Percentiles rank a stretch among this genome's conserved stretches.
Evolutionary conservation across 2,113 vertebrate genomes (phyloP).

Genomic region (Rousettus leschenaultii): DNA sequence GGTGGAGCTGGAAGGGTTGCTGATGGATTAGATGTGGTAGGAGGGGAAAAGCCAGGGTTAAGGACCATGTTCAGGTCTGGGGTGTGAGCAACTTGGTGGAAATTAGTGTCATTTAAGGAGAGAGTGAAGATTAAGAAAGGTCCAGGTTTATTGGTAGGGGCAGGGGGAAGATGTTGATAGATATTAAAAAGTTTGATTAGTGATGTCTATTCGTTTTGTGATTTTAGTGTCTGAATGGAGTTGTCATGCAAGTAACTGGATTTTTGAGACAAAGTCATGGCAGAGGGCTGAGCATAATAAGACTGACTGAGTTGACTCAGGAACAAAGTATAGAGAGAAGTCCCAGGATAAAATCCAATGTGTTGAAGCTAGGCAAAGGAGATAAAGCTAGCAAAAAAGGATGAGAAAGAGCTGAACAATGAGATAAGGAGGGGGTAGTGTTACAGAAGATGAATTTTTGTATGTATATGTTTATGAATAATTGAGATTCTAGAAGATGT

Average conservation of each 20-base stretch:
- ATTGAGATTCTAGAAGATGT: not conserved
- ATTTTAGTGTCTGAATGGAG: not conserved
- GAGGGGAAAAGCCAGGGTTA: not conserved
- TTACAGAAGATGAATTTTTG: not conserved
- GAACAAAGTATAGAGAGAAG: not conserved
- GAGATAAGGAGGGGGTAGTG: too few relatives aligned
- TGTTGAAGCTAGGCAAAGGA: not conserved
- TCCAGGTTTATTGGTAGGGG: not conserved
- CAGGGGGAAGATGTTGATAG: not conserved
- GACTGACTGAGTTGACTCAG: not conserved
- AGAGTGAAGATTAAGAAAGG: not conserved
- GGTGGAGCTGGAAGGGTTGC: not conserved
- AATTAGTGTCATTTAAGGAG: not conserved
- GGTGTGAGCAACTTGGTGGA: not conserved
- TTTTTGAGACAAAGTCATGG: not conserved
- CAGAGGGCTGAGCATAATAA: not conserved
- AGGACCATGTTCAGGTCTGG: not conserved
- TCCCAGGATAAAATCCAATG: not conserved
- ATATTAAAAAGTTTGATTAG: not conserved
- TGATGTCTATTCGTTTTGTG: not conserved
- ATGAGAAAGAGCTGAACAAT: too few relatives aligned
- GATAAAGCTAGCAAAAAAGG: not conserved
- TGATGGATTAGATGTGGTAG: not conserved
- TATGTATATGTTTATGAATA: fast-evolving
- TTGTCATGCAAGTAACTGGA: not conserved